Evolutionary conservation across 2,797 vertebrate genomes (phyloP).

Genomic region (Sparidentex hasta): DNA sequence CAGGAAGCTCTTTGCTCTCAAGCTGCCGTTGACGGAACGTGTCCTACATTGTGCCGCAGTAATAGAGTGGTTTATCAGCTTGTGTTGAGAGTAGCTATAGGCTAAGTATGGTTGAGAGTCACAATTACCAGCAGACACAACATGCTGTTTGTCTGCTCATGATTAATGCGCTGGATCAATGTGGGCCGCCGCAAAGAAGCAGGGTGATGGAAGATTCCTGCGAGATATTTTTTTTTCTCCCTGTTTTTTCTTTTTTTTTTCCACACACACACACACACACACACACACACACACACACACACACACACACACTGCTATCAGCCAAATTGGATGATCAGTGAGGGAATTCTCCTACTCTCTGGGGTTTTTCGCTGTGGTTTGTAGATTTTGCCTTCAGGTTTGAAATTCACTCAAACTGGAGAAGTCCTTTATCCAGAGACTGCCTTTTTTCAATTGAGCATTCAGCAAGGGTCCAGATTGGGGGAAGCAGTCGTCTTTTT

Average conservation of each 20-base stretch:
- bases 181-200: slow-evolving; percentile 62
- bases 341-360: slow-evolving; percentile 78
- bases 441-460: slow-evolving; percentile 71
- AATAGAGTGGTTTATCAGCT: slow-evolving; percentile 85
- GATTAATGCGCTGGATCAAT: slow-evolving; percentile 82
- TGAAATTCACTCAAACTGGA: slow-evolving; percentile 74
- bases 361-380: slow-evolving; percentile 74
- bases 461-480: slow-evolving; percentile 57
- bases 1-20: slow-evolving; percentile 70
- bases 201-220: slow-evolving; percentile 79
- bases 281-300: too few species aligned
- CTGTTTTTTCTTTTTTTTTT: slow-evolving; percentile 35
- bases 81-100: slow-evolving; percentile 81
- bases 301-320: slow-evolving; percentile 70
- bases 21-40: slow-evolving; percentile 65
- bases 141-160: slow-evolving; percentile 83
- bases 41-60: slow-evolving; percentile 79
- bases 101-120: slow-evolving; percentile 82
- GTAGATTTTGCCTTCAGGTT: slow-evolving; percentile 84
- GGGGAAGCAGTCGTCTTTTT: slow-evolving; percentile 20
- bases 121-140: slow-evolving; percentile 85
- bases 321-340: slow-evolving; percentile 84
- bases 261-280: too few species aligned
- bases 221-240: slow-evolving; percentile 62
- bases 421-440: slow-evolving; percentile 71